Evolutionary conservation across 2,888 invertebrate genomes (phyloP).

Genomic region (Theodoxus fluviatilis): DNA sequence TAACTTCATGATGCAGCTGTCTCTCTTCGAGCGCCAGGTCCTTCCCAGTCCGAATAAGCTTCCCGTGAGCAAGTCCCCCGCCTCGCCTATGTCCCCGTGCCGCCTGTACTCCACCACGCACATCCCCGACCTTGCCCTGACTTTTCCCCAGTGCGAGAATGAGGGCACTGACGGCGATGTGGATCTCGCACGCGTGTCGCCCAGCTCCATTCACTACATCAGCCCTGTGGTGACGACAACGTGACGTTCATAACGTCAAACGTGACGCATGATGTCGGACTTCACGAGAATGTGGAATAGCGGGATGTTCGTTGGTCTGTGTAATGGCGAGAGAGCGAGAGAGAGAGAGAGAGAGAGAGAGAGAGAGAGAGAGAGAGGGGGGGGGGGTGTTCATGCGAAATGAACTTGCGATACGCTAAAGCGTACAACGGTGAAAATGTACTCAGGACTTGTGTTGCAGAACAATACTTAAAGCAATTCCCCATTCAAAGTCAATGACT

Average conservation of each 20-base stretch:
- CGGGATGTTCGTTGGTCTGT: not conserved
- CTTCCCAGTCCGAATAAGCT: slow-evolving; percentile 29
- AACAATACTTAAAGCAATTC: too few relatives aligned
- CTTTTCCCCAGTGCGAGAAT: too few relatives aligned
- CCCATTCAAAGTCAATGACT: too few relatives aligned
- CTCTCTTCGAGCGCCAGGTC: slow-evolving; percentile 57
- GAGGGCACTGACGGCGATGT: slow-evolving; percentile 20
- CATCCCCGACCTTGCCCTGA: too few relatives aligned
- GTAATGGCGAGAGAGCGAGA: slow-evolving; percentile 22
- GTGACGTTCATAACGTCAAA: too few relatives aligned
- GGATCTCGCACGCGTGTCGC: slow-evolving; percentile 13
- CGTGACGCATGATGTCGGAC: too few relatives aligned
- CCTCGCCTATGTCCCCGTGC: slow-evolving; percentile 31
- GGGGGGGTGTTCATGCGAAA: not conserved
- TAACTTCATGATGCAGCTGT: slow-evolving; percentile 66
- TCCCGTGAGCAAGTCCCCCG: slow-evolving; percentile 24
- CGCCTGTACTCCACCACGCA: slow-evolving; percentile 30
- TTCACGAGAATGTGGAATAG: not conserved
- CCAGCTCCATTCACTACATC: slow-evolving; percentile 5
- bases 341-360: slow-evolving; percentile 28
- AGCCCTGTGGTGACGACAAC: not conserved
- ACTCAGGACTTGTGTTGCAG: too few relatives aligned
- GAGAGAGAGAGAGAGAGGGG: not conserved
- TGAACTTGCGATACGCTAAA: too few relatives aligned
- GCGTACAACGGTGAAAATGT: too few relatives aligned